phyloP scores from a whole-genome alignment of 2,113 vertebrate species.

The Oceanites oceanicus region DNA sequence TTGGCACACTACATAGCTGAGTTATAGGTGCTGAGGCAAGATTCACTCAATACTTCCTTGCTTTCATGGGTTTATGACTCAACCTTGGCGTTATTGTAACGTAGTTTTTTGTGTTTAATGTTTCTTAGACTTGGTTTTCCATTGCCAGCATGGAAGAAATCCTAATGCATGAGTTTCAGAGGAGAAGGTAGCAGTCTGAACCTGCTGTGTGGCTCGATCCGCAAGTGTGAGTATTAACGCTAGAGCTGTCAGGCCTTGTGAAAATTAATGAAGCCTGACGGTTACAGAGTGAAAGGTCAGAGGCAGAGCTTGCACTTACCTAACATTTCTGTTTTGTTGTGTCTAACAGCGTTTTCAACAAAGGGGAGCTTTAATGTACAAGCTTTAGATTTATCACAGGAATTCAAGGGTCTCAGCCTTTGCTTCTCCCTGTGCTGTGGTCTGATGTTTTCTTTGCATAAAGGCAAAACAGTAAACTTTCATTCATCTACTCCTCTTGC shows the following conservation, averaged over 20 bases:
- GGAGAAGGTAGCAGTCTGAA: conserved; percentile 82
- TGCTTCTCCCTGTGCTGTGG: conserved; percentile 19
- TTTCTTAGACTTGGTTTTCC: conserved; percentile 84
- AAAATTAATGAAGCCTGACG: conserved; percentile 80
- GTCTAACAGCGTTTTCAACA: conserved; percentile 69
- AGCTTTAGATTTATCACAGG: conserved; percentile 67
- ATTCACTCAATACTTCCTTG: conserved; percentile 5
- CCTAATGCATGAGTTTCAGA: conserved; percentile 82
- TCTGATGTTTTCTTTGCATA: conserved; percentile 43
- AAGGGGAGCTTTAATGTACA: conserved; percentile 66
- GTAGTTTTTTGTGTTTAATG: conserved; percentile 84
- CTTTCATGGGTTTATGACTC: conserved; percentile 71
- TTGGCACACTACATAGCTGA: rapidly evolving
- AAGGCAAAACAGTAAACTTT: conserved; percentile 3
- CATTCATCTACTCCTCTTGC: conserved; percentile 1
- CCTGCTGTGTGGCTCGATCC: conserved; percentile 81
- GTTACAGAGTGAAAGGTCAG: conserved; percentile 79
- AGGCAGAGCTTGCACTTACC: conserved; percentile 70
- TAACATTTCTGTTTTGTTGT: conserved; percentile 76
- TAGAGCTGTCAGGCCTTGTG: conserved; percentile 80
- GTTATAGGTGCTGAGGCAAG: background rate
- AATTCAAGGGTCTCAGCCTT: conserved; percentile 61
- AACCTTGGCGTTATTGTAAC: conserved; percentile 71
- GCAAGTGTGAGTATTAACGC: conserved; percentile 82
- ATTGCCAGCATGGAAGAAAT: conserved; percentile 82